phyloP scores from a whole-genome alignment of 2,888 invertebrate genomes.

The Thereva nobilitata region DNA sequence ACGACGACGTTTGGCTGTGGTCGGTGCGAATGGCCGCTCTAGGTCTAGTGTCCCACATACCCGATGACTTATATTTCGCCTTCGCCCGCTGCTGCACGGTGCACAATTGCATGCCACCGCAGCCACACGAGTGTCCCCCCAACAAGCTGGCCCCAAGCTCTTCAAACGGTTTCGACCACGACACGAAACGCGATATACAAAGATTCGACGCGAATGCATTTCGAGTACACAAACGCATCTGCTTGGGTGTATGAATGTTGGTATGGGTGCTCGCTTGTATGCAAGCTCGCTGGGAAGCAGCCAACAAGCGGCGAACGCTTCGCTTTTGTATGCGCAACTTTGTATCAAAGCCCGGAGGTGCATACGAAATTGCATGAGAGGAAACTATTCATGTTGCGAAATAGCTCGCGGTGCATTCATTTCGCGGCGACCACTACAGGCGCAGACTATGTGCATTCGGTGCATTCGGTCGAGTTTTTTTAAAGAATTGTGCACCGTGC shows the following conservation, averaged over 20 bases:
- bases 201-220: slow-evolving; percentile 1
- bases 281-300: neutral
- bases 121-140: neutral
- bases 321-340: slow-evolving; percentile 5
- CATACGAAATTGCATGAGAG: slow-evolving; percentile 31
- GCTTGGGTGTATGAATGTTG: neutral
- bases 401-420: slow-evolving; percentile 30
- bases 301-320: neutral
- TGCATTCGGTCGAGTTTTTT: neutral
- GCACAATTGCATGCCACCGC: slow-evolving; percentile 27
- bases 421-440: slow-evolving; percentile 18
- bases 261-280: neutral
- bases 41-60: slow-evolving; percentile 46
- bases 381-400: slow-evolving; percentile 34
- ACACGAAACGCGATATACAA: slow-evolving; percentile 1
- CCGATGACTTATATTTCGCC: slow-evolving; percentile 47
- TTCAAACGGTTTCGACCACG: neutral
- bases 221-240: too few species aligned
- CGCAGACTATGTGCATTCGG: neutral
- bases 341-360: slow-evolving; percentile 7
- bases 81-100: neutral
- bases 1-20: too few species aligned
- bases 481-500: slow-evolving; percentile 17
- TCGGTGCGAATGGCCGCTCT: slow-evolving; percentile 24
- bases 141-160: neutral